Conservation (phyloP, 2,888 invertebrate species). For the Cecidostiba fungosa region DNA sequence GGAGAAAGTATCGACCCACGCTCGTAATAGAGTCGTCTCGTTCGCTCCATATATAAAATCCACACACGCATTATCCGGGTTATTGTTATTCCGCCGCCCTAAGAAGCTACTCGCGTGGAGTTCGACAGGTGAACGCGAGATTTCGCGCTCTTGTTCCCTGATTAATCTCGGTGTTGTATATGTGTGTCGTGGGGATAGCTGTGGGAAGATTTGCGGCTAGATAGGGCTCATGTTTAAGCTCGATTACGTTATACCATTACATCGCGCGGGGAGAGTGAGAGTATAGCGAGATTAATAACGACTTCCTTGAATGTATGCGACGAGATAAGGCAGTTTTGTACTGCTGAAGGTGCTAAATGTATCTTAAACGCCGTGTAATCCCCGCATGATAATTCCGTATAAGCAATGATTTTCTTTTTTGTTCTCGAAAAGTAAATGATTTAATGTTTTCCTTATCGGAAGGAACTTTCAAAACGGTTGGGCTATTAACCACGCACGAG, state of each 20-base stretch:
- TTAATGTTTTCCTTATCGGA: neutral
- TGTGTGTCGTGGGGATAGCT: neutral
- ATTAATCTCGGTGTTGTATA: neutral
- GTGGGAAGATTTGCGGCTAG: neutral
- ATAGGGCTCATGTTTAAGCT: neutral
- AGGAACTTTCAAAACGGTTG: no score
- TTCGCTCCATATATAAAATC: neutral
- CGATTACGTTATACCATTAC: neutral
- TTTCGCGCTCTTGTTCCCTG: constrained; percentile 8
- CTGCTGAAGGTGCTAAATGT: neutral
- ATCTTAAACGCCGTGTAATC: neutral
- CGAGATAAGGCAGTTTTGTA: neutral
- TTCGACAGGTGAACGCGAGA: constrained; percentile 14
- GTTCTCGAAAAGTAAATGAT: neutral
- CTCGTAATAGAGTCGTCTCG: constrained; percentile 11
- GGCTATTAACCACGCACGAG: no score
- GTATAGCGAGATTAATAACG: neutral
- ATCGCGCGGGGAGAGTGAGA: neutral
- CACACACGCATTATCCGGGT: constrained; percentile 33
- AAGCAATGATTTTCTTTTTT: neutral
- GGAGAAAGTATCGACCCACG: constrained; percentile 6
- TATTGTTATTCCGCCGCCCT: constrained; percentile 34
- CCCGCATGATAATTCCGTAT: neutral
- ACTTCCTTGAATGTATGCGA: neutral
- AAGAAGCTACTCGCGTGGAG: neutral